Conservation (phyloP, 2,888 invertebrate species). For the Epistrophe grossulariae region DNA sequence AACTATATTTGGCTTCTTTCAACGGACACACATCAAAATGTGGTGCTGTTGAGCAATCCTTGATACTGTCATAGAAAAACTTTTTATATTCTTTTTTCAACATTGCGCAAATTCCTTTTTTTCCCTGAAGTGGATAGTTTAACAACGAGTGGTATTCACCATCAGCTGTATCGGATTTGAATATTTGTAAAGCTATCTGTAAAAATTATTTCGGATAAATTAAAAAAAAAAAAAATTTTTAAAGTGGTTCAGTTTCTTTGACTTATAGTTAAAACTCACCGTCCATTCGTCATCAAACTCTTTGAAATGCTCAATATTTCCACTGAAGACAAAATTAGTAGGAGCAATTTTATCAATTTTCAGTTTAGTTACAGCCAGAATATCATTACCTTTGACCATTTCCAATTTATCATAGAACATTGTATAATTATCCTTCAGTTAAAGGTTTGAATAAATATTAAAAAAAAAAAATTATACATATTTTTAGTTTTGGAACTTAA, state of each 20-base stretch:
- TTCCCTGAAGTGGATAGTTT: conserved; percentile 62
- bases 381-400: conserved; percentile 66
- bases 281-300: conserved; percentile 79
- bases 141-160: conserved; percentile 71
- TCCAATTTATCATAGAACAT: conserved; percentile 75
- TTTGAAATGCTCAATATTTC: conserved; percentile 76
- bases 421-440: conserved; percentile 42
- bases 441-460: no score
- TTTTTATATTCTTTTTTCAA: conserved; percentile 78
- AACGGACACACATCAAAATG: conserved; percentile 79
- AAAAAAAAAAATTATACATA: no score
- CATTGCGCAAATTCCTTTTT: conserved; percentile 77
- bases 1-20: conserved; percentile 74
- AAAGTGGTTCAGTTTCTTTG: neutral
- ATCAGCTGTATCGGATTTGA: conserved; percentile 56
- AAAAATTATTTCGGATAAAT: no score
- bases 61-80: conserved; percentile 79
- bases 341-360: conserved; percentile 74
- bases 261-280: conserved; percentile 70
- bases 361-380: conserved; percentile 75
- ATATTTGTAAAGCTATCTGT: conserved; percentile 76
- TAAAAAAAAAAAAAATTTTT: no score
- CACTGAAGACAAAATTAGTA: conserved; percentile 77
- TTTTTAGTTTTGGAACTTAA: neutral
- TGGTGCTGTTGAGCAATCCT: conserved; percentile 80